A percentile compares a stretch with the other conserved stretches of the same genome.
Conservation (phyloP, 2,888 invertebrate species). For the Andrena bicolor region DNA sequence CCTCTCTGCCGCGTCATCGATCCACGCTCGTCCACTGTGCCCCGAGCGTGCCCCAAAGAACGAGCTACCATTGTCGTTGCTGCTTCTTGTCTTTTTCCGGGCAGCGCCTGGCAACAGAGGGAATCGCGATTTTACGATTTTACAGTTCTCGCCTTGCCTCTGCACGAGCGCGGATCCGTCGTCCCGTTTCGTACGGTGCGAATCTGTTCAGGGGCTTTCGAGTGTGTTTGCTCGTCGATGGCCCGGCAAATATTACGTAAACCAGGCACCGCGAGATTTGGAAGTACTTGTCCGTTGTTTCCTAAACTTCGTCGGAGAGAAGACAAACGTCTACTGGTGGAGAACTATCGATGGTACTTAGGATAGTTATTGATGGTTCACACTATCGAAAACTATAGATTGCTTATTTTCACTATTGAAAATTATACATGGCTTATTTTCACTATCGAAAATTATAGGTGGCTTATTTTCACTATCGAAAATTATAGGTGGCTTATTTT, state of each 20-base stretch:
- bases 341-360: no score
- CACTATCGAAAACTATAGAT: no score
- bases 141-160: neutral
- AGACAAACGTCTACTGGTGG: conserved; percentile 4
- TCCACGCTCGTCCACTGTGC: neutral
- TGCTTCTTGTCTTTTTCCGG: neutral
- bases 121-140: neutral
- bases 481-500: no score
- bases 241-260: conserved; percentile 23
- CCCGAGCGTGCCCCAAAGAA: neutral
- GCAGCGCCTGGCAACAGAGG: neutral
- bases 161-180: neutral
- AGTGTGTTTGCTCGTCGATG: neutral
- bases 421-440: no score
- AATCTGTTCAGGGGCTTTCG: neutral
- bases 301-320: conserved; percentile 1
- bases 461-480: no score
- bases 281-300: neutral
- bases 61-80: neutral
- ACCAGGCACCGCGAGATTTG: neutral
- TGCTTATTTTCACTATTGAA: no score
- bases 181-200: neutral
- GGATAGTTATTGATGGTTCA: no score
- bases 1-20: neutral
- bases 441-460: no score